A percentile compares a stretch with the other conserved stretches of the same genome.
These are phyloP conservation scores for Ptychoptera albimana DNA, from an alignment of 2,888 invertebrate species.

Conservation along the genomic window DNA sequence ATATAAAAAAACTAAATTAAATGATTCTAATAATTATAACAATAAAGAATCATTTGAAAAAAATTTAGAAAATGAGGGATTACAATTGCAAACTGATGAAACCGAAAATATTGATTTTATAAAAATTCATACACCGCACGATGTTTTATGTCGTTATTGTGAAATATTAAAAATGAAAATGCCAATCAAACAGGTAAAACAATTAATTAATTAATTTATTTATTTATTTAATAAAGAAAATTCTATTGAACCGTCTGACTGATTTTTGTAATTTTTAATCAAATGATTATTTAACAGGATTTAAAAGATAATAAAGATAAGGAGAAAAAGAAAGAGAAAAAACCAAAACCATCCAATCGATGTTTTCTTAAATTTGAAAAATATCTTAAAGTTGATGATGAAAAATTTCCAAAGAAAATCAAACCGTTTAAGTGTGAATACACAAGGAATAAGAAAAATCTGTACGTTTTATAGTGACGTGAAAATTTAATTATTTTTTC, in stretches of 20 bases:
- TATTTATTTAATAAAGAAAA: conserved; percentile 3
- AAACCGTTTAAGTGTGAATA: conserved; percentile 52
- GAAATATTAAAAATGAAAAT: conserved; percentile 62
- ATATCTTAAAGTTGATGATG: conserved; percentile 40
- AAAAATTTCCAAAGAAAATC: conserved; percentile 42
- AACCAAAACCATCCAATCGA: too few species aligned
- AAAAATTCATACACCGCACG: conserved; percentile 56
- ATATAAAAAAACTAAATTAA: conserved; percentile 32
- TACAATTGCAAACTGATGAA: conserved; percentile 43
- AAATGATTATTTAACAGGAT: too few species aligned
- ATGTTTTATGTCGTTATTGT: conserved; percentile 53
- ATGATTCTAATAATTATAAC: conserved; percentile 19
- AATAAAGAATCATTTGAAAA: conserved; percentile 37
- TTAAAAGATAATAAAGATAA: too few species aligned
- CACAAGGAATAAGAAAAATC: conserved; percentile 50
- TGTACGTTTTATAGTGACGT: too few species aligned
- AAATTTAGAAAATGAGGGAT: conserved; percentile 42
- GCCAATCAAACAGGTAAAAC: conserved; percentile 50
- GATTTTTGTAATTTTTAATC: too few species aligned
- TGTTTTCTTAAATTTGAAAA: conserved; percentile 19
- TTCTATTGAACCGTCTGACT: too few species aligned
- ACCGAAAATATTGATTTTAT: conserved; percentile 48
- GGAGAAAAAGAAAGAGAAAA: not conserved
- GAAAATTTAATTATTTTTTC: conserved; percentile 3
- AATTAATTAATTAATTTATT: too few species aligned